phyloP scores from a whole-genome alignment of 2,888 invertebrate species.

The Epistrophella euchroma region DNA sequence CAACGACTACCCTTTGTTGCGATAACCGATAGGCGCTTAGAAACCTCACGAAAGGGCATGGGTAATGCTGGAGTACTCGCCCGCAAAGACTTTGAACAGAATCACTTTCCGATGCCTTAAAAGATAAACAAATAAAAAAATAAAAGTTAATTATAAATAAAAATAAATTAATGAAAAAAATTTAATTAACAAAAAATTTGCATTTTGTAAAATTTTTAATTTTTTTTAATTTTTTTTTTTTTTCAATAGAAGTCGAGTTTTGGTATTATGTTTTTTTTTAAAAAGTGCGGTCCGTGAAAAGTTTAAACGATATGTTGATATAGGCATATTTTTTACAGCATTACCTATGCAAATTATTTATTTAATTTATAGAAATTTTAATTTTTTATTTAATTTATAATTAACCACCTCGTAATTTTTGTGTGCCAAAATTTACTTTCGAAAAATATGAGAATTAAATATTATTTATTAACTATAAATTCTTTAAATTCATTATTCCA shows the following conservation, averaged over 20 bases:
- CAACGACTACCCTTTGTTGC: constrained; percentile 83
- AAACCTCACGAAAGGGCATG: constrained; percentile 79
- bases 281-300: constrained; percentile 4
- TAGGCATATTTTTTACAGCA: too few species aligned
- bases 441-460: too few species aligned
- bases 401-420: too few species aligned
- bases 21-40: constrained; percentile 83
- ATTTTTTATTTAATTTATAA: too few species aligned
- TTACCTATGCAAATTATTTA: too few species aligned
- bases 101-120: constrained; percentile 83
- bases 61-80: constrained; percentile 68
- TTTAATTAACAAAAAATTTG: not conserved
- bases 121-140: constrained; percentile 59
- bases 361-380: too few species aligned
- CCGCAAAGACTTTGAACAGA: constrained; percentile 82
- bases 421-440: too few species aligned
- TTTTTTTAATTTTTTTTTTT: not conserved
- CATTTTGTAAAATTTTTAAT: not conserved
- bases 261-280: not conserved
- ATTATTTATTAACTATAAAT: too few species aligned
- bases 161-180: constrained; percentile 4
- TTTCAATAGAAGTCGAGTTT: not conserved
- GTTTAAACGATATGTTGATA: too few species aligned
- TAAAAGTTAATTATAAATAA: constrained; percentile 30
- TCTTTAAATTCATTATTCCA: too few species aligned